Evolutionary conservation across 2,888 invertebrate genomes (phyloP).

Genomic region (Lutraria lutraria): DNA sequence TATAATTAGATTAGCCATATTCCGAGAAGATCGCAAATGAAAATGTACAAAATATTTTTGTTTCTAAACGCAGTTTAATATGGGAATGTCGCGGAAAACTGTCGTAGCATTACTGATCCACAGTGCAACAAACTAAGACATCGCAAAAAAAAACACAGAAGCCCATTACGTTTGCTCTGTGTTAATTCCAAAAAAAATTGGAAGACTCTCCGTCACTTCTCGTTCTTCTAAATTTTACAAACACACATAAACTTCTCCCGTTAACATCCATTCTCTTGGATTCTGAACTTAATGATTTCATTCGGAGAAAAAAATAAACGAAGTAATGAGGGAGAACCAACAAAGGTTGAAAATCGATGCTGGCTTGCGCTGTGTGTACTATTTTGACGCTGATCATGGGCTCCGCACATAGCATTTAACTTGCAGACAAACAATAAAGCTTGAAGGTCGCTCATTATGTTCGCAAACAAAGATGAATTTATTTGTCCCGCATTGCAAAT

Average conservation of each 20-base stretch:
- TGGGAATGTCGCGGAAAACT: not conserved
- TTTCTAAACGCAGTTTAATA: not conserved
- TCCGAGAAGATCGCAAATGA: not conserved
- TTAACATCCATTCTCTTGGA: not conserved
- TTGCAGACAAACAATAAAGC: not conserved
- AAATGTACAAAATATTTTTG: not conserved
- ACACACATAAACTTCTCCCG: not conserved
- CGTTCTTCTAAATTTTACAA: not conserved
- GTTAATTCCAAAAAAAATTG: not conserved
- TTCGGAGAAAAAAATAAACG: not conserved
- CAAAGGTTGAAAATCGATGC: not conserved
- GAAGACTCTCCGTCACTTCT: not conserved
- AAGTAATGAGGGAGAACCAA: not conserved
- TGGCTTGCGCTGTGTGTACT: not conserved
- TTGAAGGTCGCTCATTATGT: constrained; percentile 18
- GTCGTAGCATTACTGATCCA: not conserved
- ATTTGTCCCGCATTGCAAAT: not conserved
- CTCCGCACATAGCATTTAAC: not conserved
- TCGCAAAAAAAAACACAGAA: not conserved
- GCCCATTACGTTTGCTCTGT: not conserved
- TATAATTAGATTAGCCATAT: constrained; percentile 5
- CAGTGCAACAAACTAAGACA: not conserved
- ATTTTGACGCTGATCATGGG: not conserved
- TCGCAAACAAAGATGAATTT: not conserved
- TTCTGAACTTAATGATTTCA: not conserved